phyloP scores from a whole-genome alignment of 53 echinoderm and acorn worm species.

The Holothuria leucospilota region DNA sequence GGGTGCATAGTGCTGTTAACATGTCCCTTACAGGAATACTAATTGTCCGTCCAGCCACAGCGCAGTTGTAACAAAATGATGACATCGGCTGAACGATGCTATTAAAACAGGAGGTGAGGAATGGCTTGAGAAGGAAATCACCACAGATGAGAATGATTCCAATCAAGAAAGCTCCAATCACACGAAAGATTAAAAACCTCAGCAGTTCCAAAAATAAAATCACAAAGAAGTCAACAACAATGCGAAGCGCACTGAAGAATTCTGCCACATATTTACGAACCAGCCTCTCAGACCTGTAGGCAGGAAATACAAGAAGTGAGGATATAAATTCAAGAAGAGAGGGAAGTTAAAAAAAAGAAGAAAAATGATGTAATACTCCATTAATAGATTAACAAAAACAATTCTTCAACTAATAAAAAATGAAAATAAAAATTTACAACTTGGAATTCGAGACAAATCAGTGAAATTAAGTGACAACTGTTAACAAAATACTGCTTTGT shows the following conservation, averaged over 20 bases:
- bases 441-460: no score
- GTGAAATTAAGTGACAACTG: no score
- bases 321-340: no score
- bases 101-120: conserved; percentile 70
- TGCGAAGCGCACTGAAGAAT: conserved; percentile 75
- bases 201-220: conserved; percentile 77
- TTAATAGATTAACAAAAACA: no score
- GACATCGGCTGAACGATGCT: conserved; percentile 75
- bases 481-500: no score
- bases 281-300: conserved; percentile 66
- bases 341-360: no score
- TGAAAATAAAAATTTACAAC: no score
- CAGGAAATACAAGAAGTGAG: no score
- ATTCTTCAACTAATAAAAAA: no score
- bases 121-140: conserved; percentile 78
- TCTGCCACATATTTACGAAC: conserved; percentile 76
- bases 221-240: conserved; percentile 80
- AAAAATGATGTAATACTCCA: no score
- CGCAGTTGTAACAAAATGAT: conserved; percentile 74
- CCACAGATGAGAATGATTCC: conserved; percentile 72
- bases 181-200: conserved; percentile 71
- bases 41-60: conserved; percentile 64
- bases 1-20: conserved; percentile 54
- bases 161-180: conserved; percentile 72
- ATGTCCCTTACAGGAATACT: conserved; percentile 70